These are phyloP conservation scores for Hoplodrina ambigua DNA, from an alignment of 2,888 invertebrate species.

Conservation along the genomic window DNA sequence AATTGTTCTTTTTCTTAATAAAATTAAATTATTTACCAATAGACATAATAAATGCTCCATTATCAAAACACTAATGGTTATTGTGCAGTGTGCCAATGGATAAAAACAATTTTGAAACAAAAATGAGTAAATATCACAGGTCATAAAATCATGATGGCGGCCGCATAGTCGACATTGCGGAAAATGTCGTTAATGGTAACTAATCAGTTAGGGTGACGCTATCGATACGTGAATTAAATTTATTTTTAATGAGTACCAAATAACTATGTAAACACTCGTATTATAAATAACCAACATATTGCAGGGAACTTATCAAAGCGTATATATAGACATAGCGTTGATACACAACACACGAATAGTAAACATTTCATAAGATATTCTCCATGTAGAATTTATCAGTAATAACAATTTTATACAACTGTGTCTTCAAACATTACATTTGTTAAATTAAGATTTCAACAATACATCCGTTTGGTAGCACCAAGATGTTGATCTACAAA, in stretches of 20 bases:
- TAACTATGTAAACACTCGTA: constrained; percentile 52
- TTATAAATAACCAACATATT: constrained; percentile 61
- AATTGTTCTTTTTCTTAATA: constrained; percentile 30
- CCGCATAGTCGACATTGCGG: constrained; percentile 66
- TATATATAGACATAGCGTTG: constrained; percentile 54
- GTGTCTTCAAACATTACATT: constrained; percentile 52
- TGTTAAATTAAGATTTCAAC: constrained; percentile 43
- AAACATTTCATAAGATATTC: constrained; percentile 59
- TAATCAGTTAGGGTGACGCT: constrained; percentile 48
- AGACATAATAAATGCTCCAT: constrained; percentile 63
- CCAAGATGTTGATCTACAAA: constrained; percentile 56
- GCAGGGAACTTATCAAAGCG: constrained; percentile 49
- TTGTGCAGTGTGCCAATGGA: constrained; percentile 50
- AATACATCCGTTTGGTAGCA: constrained; percentile 66
- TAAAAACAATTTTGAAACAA: constrained; percentile 57
- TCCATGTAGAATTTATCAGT: constrained; percentile 59
- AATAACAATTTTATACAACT: constrained; percentile 64
- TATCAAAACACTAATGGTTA: constrained; percentile 30
- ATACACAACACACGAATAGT: constrained; percentile 51
- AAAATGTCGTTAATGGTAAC: constrained; percentile 61
- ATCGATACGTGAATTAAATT: constrained; percentile 28
- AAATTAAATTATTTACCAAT: constrained; percentile 44
- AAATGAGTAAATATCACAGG: constrained; percentile 62
- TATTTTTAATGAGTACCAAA: constrained; percentile 49
- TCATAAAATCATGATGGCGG: constrained; percentile 53